A percentile compares a stretch with the other conserved stretches of the same genome.
phyloP scores from a whole-genome alignment of 2,113 vertebrate species.

The Zapornia atra region DNA sequence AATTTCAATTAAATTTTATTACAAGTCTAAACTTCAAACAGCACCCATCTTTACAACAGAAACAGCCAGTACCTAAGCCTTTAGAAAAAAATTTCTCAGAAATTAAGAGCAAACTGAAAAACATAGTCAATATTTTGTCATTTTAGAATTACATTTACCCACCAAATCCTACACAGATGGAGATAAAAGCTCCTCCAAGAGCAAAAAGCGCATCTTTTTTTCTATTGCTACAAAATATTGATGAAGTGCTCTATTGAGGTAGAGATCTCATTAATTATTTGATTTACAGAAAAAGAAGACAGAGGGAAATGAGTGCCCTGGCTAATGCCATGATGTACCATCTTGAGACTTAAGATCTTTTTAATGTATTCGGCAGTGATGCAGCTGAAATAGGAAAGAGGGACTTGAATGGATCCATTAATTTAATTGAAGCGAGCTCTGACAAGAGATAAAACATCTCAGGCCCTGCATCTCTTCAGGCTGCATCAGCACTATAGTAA shows the following conservation, averaged over 20 bases:
- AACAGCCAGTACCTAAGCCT: neutral
- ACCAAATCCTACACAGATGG: constrained; percentile 59
- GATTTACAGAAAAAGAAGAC: constrained; percentile 82
- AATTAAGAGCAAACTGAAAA: constrained; percentile 55
- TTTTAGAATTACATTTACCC: constrained; percentile 75
- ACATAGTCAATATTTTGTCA: constrained; percentile 79
- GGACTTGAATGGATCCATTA: constrained; percentile 99
- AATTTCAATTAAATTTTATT: neutral
- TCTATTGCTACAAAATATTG: constrained; percentile 79
- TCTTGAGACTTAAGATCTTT: constrained; percentile 98
- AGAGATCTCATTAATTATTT: constrained; percentile 90
- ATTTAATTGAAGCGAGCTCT: constrained; percentile 98
- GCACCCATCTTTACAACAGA: neutral
- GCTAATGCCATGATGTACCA: constrained; percentile 94
- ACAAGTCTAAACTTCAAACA: neutral
- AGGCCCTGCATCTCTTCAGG: constrained; percentile 89
- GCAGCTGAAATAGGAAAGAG: constrained; percentile 91
- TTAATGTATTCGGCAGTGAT: constrained; percentile 94
- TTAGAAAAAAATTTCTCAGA: constrained; percentile 53
- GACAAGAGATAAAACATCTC: constrained; percentile 98
- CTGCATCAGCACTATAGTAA: constrained; percentile 87
- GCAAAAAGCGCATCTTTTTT: constrained; percentile 65
- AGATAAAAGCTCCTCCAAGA: constrained; percentile 76
- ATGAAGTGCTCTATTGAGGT: constrained; percentile 78
- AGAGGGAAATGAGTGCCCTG: constrained; percentile 81